Evolutionary conservation across 2,888 invertebrate species (phyloP), one percentile per base, ranked within the genome.

Genomic region (Stegophylla sp.): DNA sequence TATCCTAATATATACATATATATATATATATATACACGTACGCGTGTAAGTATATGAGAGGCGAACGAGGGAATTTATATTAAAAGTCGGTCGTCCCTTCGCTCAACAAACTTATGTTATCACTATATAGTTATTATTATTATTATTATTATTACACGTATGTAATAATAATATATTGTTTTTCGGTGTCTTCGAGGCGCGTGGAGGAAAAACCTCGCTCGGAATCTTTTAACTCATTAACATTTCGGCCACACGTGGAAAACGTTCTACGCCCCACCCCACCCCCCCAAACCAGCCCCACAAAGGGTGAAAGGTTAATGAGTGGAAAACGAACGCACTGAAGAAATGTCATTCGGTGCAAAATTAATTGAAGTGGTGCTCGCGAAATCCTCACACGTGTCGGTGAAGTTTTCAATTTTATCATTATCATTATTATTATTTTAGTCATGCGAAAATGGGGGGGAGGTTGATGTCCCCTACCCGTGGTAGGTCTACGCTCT

Each of bases 161-260:
- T n/a, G 13, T 9, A 34, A 51, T 17, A 61, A 64, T 64, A n/a
- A n/a, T n/a, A n/a, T n/a, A 64, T 64, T 51, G 64, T 76, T 64
- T 66, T 66, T 75, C 56, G 23, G 51, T 1, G 51, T 41, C 48
- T 63, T 63, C 51, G 34, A 74, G 63, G 63, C 48, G 63, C 56
- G 76, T 43, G 43, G 76, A 28, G 43, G 76, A 28, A 66, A 79
- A 79, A 79, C 48, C 45, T 59, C 77, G 34, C 28, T 48, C 43
- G n/a, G 28, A 41, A 61, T 79, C 79, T 79, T 79, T 71, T 69
- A 61, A 79, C 71, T 79, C 79, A 63, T 59, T 79, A 79, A 69
- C 79, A 79, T 79, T 79, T 79, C 20, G 51, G 74, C 69, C 64
- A 77, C 66, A 77, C 76, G 76, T 77, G 67, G n/a, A 77, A 76